These are phyloP conservation scores for Diploptera punctata DNA, from an alignment of 2,888 invertebrate species.

Conservation along the genomic window DNA sequence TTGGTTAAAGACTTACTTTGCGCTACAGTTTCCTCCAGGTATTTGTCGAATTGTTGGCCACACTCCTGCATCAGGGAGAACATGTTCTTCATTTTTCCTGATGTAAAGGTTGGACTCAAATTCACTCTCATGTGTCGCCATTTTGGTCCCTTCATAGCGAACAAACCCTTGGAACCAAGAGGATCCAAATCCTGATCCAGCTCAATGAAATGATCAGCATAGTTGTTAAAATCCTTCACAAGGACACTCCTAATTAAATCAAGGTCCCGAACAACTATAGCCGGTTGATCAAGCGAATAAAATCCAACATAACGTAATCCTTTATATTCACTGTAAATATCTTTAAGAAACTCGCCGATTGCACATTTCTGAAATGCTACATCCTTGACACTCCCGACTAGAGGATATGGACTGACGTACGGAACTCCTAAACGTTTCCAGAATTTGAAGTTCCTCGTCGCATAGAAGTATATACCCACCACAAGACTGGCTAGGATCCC, in stretches of 20 bases:
- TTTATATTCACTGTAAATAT: not conserved
- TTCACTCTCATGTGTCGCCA: not conserved
- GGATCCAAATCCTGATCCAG: not conserved
- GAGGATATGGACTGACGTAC: not conserved
- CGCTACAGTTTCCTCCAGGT: too few species aligned
- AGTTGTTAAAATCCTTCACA: not conserved
- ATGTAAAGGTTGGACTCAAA: not conserved
- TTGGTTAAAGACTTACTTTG: too few species aligned
- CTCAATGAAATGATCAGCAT: not conserved
- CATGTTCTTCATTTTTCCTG: too few species aligned
- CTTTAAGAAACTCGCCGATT: not conserved
- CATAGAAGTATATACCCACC: not conserved
- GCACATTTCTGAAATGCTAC: not conserved
- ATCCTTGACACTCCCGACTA: too few species aligned
- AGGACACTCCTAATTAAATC: not conserved
- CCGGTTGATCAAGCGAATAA: not conserved
- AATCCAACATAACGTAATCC: not conserved
- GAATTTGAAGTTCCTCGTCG: too few species aligned
- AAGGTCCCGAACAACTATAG: not conserved
- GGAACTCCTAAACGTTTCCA: too few species aligned
- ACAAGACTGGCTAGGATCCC: too few species aligned
- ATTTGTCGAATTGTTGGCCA: too few species aligned
- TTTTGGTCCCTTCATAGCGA: not conserved
- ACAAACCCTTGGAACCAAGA: not conserved
- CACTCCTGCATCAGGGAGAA: not conserved